Percentiles rank a stretch among this genome's conserved stretches.
phyloP scores from a whole-genome alignment of 1,140 invertebrate genomes.

The Drusus annulatus region DNA sequence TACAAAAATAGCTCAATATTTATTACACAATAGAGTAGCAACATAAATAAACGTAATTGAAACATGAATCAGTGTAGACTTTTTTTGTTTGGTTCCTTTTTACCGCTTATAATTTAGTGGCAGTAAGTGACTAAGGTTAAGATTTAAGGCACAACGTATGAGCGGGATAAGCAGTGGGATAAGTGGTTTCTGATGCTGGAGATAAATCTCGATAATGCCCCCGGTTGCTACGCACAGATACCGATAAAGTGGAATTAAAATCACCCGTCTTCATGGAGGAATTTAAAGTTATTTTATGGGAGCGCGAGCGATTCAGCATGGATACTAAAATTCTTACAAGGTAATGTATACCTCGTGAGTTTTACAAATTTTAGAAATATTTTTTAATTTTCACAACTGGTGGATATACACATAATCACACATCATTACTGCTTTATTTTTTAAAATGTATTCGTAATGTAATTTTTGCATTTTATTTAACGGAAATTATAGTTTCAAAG shows the following conservation, averaged over 20 bases:
- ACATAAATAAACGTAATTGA: conserved; percentile 13
- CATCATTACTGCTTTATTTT: too few relatives aligned
- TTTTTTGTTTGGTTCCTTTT: neutral
- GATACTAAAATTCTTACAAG: too few relatives aligned
- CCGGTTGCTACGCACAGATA: conserved; percentile 48
- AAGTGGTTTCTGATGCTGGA: conserved; percentile 57
- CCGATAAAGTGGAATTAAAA: conserved; percentile 55
- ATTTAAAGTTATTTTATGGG: neutral
- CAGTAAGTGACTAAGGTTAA: conserved; percentile 30
- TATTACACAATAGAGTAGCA: neutral
- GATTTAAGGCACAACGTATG: conserved; percentile 49
- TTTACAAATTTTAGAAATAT: too few relatives aligned
- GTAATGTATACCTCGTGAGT: too few relatives aligned
- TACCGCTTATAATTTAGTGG: conserved; percentile 11
- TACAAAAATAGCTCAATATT: neutral
- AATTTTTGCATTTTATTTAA: too few relatives aligned
- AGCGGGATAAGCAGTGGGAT: conserved; percentile 55
- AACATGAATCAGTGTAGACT: neutral
- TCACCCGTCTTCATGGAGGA: neutral
- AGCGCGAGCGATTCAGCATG: too few relatives aligned
- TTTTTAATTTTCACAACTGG: too few relatives aligned
- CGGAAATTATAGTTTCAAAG: too few relatives aligned
- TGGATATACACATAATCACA: too few relatives aligned
- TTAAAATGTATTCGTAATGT: too few relatives aligned
- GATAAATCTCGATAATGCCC: conserved; percentile 58